Base-by-base conservation (phyloP, 2,113 vertebrate species). In the Perca fluviatilis region DNA sequence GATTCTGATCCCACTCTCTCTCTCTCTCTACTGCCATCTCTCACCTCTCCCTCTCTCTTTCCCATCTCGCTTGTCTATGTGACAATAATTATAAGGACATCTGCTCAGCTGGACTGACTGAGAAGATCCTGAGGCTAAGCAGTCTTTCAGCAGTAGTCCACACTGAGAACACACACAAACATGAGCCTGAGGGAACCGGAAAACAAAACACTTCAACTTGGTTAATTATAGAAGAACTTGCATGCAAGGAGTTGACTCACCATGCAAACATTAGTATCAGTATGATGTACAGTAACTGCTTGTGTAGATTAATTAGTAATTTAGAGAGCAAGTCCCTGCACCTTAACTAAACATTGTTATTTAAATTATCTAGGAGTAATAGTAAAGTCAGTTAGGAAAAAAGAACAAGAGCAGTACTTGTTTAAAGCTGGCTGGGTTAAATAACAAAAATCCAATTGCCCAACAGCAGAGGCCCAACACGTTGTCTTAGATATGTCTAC, bases 81-180 rank as follows among this genome's bases (percentile, higher is more conserved):
- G 13, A 64, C 43, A 75, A 54, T 75, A 3, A 71, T 60, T 62
- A 62, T 78, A 40, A 73, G 36, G 33, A 61, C 69, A 78, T 74
- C 75, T 77, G 77, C 33, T 69, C 50, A 83, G 82, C 78, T 82
- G 74, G 67, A 74, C 51, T 72, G 67, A 75, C 36, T 74, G 36
- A 66, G 27, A 49, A 69, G 23, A 16, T 64, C 80, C 40, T 64
- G 23, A 40, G 63, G 49, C 36, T 57, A 73, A 70, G 25, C 13
- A 74, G 57, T 58, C 76, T 58, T 68, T 83, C 67, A 74, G 61
- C 66, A 67, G 66, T 3, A 58, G 43, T 69, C 23, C 43, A 68
- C 19, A 74, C 47, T 75, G 58, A 56, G 50, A 71, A 76, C 23
- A 75, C 73, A 80, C 57, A 81, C 68, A 84, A 21, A 49, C 81